Evolutionary conservation across 2,113 vertebrate genomes (phyloP), one percentile per base, ranked within the genome.

Genomic region (Aplodontia rufa): DNA sequence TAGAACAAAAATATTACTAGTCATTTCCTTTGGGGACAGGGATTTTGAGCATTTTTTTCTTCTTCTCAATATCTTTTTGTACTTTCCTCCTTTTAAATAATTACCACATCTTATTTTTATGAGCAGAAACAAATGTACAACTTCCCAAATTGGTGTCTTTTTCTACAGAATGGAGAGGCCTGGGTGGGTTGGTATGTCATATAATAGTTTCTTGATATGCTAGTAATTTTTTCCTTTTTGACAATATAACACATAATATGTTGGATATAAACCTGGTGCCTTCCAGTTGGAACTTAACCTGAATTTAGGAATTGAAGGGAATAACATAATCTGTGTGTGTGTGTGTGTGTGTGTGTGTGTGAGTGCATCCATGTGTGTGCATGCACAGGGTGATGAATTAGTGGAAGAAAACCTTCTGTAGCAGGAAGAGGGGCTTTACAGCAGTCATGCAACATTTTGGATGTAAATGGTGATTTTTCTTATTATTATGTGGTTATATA

Each of bases 41-140:
- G n/a, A 71, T 68, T 72, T 91, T 51, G 35, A 22, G 30, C 22
- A 62, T 47, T 72, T 68, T 81, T 55, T 64, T 60, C 3, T 90
- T 75, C 42, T 94, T 55, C 45, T 71, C 40, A 53, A 5, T 76
- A 7, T 19, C 51, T 45, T 80, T 92, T 75, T 68, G 10, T 58
- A 84, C 17, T 94, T 47, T 30, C 8, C 28, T 76, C 76, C 9
- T 66, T 92, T 85, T 93, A 87, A 95, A 68, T n/a, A 90, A 42
- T 35, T 60, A 30, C 20, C 2, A 6, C 55, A 35, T 68, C 42
- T 93, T 91, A 82, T 49, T 92, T 93, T 97, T 89, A 82, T 68
- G 66, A 90, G 60, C 10, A 64, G 64, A 91, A 94, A n/a, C 32
- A 86, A 95, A 53, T 30, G 26, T 19, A 58, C 13, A 68, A 14